Evolutionary conservation across 37 sponge, comb jelly and placozoan genomes (phyloP).

Genomic region (Lycopodina hypogea): DNA sequence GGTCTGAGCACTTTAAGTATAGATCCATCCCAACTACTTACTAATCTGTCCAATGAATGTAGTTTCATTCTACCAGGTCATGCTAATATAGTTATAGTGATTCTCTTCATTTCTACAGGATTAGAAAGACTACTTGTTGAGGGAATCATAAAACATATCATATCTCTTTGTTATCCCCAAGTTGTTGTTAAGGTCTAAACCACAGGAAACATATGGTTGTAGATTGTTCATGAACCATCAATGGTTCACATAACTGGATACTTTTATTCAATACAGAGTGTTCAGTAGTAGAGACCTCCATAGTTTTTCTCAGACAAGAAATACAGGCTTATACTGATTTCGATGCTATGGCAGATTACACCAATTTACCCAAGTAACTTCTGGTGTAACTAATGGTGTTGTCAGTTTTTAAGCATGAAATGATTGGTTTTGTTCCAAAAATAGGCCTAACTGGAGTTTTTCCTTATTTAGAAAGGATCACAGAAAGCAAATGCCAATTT

Average conservation of each 20-base stretch:
- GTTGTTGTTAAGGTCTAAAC: background rate
- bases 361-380: slow-evolving; percentile 18
- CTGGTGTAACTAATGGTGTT: slow-evolving; percentile 8
- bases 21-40: background rate
- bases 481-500: slow-evolving; percentile 2
- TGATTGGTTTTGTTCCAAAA: background rate
- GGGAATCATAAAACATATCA: slow-evolving; percentile 5
- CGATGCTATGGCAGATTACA: background rate
- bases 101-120: background rate
- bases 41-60: background rate
- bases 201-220: slow-evolving; percentile 13
- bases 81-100: background rate
- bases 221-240: slow-evolving; percentile 1
- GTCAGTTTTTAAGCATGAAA: background rate
- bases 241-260: slow-evolving; percentile 1
- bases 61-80: background rate
- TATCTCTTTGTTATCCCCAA: background rate
- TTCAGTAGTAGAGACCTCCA: slow-evolving; percentile 2
- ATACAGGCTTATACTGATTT: background rate
- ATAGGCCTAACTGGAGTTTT: background rate
- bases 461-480: background rate
- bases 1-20: slow-evolving; percentile 4
- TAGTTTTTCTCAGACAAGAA: background rate
- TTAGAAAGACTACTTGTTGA: background rate
- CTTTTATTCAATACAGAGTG: background rate